phyloP scores from a whole-genome alignment of 2,113 vertebrate genomes.

The Scomber colias region DNA sequence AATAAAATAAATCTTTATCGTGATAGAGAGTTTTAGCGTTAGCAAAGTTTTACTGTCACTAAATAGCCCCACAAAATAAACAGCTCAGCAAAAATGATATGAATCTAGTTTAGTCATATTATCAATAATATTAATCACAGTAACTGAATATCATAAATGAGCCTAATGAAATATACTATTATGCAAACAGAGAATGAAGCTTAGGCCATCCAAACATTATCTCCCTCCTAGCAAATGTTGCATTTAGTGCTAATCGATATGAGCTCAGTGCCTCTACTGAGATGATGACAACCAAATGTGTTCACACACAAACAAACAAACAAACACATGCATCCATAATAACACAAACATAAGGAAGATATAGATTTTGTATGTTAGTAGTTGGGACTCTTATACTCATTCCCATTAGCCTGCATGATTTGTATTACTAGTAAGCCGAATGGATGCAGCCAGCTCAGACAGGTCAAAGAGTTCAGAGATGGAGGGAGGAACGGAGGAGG shows the following conservation, averaged over 20 bases:
- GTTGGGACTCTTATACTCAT: slow-evolving; percentile 13
- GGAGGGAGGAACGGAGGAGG: slow-evolving; percentile 24
- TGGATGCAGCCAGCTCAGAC: slow-evolving; percentile 33
- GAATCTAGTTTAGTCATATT: neutral
- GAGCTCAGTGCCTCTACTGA: neutral
- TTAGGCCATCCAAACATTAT: neutral
- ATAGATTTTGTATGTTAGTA: slow-evolving; percentile 28
- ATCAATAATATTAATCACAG: neutral
- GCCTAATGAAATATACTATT: too few relatives aligned
- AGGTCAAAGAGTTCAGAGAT: slow-evolving; percentile 66
- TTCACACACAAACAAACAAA: slow-evolving; percentile 1
- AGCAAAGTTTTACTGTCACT: neutral
- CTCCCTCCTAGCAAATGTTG: slow-evolving; percentile 1
- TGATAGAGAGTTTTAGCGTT: neutral
- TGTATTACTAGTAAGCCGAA: slow-evolving; percentile 19
- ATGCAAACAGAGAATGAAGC: neutral
- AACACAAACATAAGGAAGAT: slow-evolving; percentile 14
- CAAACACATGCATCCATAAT: neutral
- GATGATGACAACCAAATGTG: slow-evolving; percentile 1
- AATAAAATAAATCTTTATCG: slow-evolving; percentile 11
- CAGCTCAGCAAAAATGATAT: neutral
- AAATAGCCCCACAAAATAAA: neutral
- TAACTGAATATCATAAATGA: neutral
- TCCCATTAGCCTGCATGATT: slow-evolving; percentile 1
- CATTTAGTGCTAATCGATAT: neutral